Evolutionary conservation across 1,140 invertebrate genomes (phyloP).

Genomic region (Cepaea nemoralis): DNA sequence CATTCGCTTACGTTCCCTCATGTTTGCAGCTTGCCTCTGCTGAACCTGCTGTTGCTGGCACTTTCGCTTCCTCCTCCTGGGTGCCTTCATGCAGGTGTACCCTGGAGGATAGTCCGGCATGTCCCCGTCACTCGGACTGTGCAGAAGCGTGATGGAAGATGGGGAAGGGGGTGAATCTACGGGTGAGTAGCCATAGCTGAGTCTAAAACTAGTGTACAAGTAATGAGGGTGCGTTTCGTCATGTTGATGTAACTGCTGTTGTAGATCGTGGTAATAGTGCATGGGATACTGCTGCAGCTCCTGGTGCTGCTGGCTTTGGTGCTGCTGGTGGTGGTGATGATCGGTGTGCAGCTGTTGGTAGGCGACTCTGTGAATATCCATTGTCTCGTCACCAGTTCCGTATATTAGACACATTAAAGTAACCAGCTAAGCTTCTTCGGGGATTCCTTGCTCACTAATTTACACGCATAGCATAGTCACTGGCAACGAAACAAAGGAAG

Average conservation of each 20-base stretch:
- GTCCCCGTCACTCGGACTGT: not conserved
- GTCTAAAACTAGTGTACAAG: slow-evolving; percentile 37
- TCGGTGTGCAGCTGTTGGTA: slow-evolving; percentile 14
- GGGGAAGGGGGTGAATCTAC: slow-evolving; percentile 13
- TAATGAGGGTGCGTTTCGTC: slow-evolving; percentile 24
- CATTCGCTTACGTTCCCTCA: slow-evolving; percentile 91
- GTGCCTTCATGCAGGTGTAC: not conserved
- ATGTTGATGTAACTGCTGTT: not conserved
- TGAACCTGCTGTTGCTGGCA: slow-evolving; percentile 80
- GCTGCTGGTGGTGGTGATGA: not conserved
- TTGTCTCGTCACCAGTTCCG: not conserved
- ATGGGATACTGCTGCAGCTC: slow-evolving; percentile 11
- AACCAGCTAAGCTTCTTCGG: too few relatives aligned
- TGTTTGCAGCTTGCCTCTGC: slow-evolving; percentile 92
- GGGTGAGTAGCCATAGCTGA: slow-evolving; percentile 34
- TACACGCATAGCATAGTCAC: too few relatives aligned
- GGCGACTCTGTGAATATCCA: not conserved
- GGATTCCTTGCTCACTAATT: too few relatives aligned
- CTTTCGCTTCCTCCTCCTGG: slow-evolving; percentile 35
- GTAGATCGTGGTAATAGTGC: slow-evolving; percentile 19
- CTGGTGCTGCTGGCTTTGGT: not conserved
- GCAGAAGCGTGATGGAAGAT: not conserved
- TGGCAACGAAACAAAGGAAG: too few relatives aligned
- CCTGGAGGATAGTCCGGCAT: slow-evolving; percentile 29
- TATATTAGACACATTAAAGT: slow-evolving; percentile 11